Evolutionary conservation across 2,113 vertebrate genomes (phyloP), one percentile per base, ranked within the genome.

Genomic region (Salvelinus sp.): DNA sequence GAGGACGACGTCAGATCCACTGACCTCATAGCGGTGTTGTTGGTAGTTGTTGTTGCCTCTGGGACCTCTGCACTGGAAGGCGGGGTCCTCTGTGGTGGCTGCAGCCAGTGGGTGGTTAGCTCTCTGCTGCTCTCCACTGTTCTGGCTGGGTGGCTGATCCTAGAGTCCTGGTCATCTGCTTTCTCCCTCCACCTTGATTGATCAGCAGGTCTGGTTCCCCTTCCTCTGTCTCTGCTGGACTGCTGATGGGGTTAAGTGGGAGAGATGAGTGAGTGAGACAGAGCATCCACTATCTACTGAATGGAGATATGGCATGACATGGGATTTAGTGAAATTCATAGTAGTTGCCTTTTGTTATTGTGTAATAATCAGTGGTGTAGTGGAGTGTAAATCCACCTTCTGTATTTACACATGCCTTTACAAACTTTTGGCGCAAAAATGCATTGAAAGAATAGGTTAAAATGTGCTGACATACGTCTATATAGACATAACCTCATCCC

Each of bases 1-100:
- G 73, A 74, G 83, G 79, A 87, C 75, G 75, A 47, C 9, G 72
- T 86, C 78, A 28, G 85, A 83, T 85, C 86, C 90, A 90, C 88
- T 90, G 88, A 90, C 88, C 88, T 90, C 88, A 10, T 83, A 60
- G 14, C 50, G 1, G 50, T 14, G 50, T 54, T 54, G 50, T 3
- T 23, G 23, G 50, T 33, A 6, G 5, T 54, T 54, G 50, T 54
- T 54, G 50, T 50, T 50, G 14, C 14, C 14, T 14, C n/a, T 22
- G 0, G 30, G 30, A 44, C 69, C 2, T 1, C 44, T 13, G 0
- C 62, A 14, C 50, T 54, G 50, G 50, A 54, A 1, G 50, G 50
- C 16, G 16, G 3, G 0, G 50, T 54, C 58, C 18, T 23, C 20
- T 5, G n/a, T 22, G 58, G 58, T 22, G 20, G 20, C 20, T 62